Percentiles rank a stretch among this genome's conserved stretches.
phyloP scores from a whole-genome alignment of 2,888 invertebrate genomes.

The Folsomia manolachei region DNA sequence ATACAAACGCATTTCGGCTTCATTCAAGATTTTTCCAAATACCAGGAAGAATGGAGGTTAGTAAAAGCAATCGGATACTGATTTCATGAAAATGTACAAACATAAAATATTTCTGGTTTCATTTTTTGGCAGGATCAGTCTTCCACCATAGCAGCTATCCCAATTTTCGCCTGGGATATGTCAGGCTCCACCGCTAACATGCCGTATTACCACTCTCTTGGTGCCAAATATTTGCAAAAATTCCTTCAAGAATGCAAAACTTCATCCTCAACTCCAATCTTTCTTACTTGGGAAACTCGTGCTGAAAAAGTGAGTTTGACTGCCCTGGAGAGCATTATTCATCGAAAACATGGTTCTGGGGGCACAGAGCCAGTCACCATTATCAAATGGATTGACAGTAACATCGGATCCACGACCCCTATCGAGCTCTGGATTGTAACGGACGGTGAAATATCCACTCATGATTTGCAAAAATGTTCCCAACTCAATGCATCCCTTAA shows the following conservation, averaged over 20 bases:
- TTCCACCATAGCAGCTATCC: background rate
- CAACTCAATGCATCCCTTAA: background rate
- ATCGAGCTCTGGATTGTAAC: conserved; percentile 21
- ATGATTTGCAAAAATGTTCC: conserved; percentile 10
- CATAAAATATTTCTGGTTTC: too few relatives aligned
- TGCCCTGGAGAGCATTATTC: background rate
- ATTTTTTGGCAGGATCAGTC: too few relatives aligned
- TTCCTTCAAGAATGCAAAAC: background rate
- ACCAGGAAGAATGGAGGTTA: too few relatives aligned
- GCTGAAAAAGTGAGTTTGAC: background rate
- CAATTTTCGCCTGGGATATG: conserved; percentile 18
- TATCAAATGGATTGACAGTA: background rate
- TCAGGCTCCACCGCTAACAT: conserved; percentile 8
- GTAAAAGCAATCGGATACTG: too few relatives aligned
- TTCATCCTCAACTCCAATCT: background rate
- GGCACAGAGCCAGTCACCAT: background rate
- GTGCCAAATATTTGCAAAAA: conserved; percentile 1
- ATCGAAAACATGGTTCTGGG: background rate
- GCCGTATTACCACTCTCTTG: background rate
- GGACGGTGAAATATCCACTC: conserved; percentile 14
- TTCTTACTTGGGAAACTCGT: background rate
- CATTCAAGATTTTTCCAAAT: too few relatives aligned
- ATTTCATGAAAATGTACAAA: too few relatives aligned
- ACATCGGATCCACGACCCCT: background rate
- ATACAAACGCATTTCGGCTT: too few relatives aligned